phyloP scores from a whole-genome alignment of 2,113 vertebrate species.

The Gymnobelideus leadbeateri region DNA sequence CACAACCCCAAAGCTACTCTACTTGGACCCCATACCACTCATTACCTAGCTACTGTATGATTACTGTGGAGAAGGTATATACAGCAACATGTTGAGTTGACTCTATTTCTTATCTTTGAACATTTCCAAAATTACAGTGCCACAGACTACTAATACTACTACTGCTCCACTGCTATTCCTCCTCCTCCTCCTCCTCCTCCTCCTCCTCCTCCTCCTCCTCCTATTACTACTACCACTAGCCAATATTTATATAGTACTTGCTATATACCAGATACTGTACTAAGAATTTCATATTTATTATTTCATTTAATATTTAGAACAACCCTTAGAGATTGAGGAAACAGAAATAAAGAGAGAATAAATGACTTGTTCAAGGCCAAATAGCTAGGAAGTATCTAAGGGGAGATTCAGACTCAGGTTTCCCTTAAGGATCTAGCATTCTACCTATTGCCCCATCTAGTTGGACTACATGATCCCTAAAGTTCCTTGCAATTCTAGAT shows the following conservation, averaged over 20 bases:
- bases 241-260: neutral
- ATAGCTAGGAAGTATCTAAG: neutral
- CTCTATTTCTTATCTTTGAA: constrained; percentile 10
- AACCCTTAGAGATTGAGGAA: neutral
- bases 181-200: too few relatives aligned
- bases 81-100: neutral
- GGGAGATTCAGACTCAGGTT: neutral
- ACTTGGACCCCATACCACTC: neutral
- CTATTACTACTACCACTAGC: neutral
- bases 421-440: neutral
- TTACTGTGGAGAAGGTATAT: constrained; percentile 41
- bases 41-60: constrained; percentile 37
- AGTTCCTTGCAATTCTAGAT: neutral
- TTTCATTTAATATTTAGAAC: neutral
- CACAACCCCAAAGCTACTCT: neutral
- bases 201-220: too few relatives aligned
- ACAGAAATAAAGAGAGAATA: neutral
- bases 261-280: neutral
- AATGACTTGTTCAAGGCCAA: neutral
- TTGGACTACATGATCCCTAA: neutral
- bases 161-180: too few relatives aligned
- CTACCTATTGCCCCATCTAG: neutral
- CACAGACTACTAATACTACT: too few relatives aligned
- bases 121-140: too few relatives aligned
- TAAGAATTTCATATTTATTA: neutral